Conservation (phyloP, 2,797 vertebrate species). For the Babyrousa celebensis region DNA sequence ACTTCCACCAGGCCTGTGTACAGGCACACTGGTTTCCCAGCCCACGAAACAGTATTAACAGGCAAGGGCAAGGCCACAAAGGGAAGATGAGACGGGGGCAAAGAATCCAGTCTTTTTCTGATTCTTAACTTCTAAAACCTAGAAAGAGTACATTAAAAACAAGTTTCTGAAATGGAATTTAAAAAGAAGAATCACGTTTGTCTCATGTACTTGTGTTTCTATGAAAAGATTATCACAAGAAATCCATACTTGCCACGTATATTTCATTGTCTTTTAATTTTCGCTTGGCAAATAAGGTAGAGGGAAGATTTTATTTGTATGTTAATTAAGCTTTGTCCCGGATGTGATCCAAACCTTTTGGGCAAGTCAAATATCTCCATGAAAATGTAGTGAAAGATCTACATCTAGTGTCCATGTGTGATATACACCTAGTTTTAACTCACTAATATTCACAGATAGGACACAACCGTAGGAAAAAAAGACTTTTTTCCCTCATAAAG, state of each 20-base stretch:
- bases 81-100: constrained; percentile 51
- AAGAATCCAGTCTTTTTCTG: constrained; percentile 67
- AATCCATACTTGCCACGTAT: not conserved
- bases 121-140: constrained; percentile 41
- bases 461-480: not conserved
- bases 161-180: constrained; percentile 48
- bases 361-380: constrained; percentile 45
- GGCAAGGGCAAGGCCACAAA: constrained; percentile 5
- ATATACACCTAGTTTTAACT: not conserved
- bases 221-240: constrained; percentile 63
- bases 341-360: constrained; percentile 65
- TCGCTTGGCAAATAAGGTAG: constrained; percentile 44
- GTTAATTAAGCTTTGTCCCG: constrained; percentile 51
- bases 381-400: not conserved
- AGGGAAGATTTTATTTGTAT: not conserved
- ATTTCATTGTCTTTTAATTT: constrained; percentile 62
- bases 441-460: not conserved
- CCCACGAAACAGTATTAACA: constrained; percentile 29
- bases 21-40: constrained; percentile 48
- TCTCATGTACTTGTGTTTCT: constrained; percentile 42
- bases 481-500: not conserved
- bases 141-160: constrained; percentile 53
- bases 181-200: constrained; percentile 20
- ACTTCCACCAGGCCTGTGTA: not conserved
- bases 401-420: not conserved